Conservation (phyloP, 2,888 invertebrate species). For the Standfussiana lucernea region DNA sequence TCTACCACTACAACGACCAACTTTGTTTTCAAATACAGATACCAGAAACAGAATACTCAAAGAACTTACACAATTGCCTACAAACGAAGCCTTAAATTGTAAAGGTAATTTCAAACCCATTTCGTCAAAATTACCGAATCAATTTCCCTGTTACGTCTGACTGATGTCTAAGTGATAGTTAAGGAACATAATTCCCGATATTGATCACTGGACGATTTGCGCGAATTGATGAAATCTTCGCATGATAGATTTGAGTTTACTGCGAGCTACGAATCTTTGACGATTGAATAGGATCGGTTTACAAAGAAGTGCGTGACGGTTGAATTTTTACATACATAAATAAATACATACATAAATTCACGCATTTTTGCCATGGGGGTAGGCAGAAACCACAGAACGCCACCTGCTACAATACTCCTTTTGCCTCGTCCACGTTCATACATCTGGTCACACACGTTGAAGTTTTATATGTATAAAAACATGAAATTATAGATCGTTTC, state of each 20-base stretch:
- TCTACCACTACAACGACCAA: neutral
- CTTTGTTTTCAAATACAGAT: neutral
- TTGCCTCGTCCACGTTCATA: too few relatives aligned
- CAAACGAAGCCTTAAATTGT: neutral
- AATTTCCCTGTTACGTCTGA: slow-evolving; percentile 41
- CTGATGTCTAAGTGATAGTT: slow-evolving; percentile 67
- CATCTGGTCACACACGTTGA: too few relatives aligned
- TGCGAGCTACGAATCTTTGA: slow-evolving; percentile 40
- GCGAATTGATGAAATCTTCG: slow-evolving; percentile 75
- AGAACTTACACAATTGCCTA: neutral
- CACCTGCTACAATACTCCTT: too few relatives aligned
- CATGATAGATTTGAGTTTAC: slow-evolving; percentile 67
- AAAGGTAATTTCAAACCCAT: neutral
- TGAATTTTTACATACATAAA: too few relatives aligned
- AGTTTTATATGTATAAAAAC: neutral
- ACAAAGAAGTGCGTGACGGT: too few relatives aligned
- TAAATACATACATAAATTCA: too few relatives aligned
- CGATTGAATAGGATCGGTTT: neutral
- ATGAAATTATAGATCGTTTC: neutral
- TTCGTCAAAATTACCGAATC: slow-evolving; percentile 40
- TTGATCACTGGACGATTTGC: slow-evolving; percentile 66
- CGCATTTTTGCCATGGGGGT: too few relatives aligned
- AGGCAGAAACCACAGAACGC: too few relatives aligned
- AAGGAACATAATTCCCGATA: slow-evolving; percentile 61
- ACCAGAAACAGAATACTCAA: neutral